phyloP scores from a whole-genome alignment of 92 coral and sea anemone species.

The Montipora capitata region DNA sequence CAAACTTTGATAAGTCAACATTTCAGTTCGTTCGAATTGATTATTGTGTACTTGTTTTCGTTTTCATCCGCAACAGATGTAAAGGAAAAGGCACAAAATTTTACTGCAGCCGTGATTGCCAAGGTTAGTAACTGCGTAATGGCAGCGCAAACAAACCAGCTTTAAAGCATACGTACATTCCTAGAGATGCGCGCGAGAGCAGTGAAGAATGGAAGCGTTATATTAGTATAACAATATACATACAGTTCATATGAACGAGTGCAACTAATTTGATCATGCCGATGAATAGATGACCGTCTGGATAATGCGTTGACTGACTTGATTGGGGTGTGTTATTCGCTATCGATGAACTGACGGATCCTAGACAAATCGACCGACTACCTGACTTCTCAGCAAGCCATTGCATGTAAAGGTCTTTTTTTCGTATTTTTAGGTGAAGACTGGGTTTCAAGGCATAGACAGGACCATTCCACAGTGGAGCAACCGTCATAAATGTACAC shows the following conservation, averaged over 20 bases:
- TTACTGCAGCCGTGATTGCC: slow-evolving; percentile 95
- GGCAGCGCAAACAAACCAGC: background rate
- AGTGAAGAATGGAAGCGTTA: too few relatives aligned
- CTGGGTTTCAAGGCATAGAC: slow-evolving; percentile 80
- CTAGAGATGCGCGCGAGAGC: too few relatives aligned
- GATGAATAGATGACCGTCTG: too few relatives aligned
- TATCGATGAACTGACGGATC: background rate
- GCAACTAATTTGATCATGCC: too few relatives aligned
- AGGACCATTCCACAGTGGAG: slow-evolving; percentile 65
- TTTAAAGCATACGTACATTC: background rate
- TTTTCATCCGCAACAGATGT: slow-evolving; percentile 69
- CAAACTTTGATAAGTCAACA: too few relatives aligned
- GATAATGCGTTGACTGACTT: too few relatives aligned
- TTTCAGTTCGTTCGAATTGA: background rate
- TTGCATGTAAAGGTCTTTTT: background rate
- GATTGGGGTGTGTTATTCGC: too few relatives aligned
- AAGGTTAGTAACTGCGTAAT: slow-evolving; percentile 69
- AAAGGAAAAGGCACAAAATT: slow-evolving; percentile 92
- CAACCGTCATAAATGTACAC: slow-evolving; percentile 12
- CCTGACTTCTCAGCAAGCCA: background rate
- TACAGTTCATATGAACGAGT: too few relatives aligned
- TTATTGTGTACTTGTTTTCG: background rate
- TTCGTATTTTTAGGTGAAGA: slow-evolving; percentile 62
- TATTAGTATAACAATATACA: too few relatives aligned
- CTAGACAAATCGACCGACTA: background rate